Conservation (phyloP, 2,888 invertebrate species). For the Osmoderma eremita region DNA sequence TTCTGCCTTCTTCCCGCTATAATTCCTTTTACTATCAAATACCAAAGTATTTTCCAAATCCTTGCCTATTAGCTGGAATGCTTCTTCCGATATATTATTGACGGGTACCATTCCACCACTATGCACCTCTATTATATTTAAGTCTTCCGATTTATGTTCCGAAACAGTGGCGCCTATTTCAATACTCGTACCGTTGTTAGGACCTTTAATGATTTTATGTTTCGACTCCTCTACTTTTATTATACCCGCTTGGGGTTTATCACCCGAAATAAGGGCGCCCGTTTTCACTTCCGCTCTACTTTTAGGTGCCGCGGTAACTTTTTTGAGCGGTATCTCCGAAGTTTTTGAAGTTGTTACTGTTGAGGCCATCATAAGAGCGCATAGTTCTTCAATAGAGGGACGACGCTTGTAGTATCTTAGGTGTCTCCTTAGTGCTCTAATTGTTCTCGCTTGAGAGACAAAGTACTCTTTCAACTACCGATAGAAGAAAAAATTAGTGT, state of each 20-base stretch:
- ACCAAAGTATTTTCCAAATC: constrained; percentile 19
- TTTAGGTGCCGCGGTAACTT: no score
- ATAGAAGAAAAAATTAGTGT: neutral
- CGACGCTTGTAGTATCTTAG: constrained; percentile 10
- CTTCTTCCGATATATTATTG: constrained; percentile 18
- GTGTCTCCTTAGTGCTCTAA: constrained; percentile 15
- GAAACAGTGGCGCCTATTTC: constrained; percentile 12
- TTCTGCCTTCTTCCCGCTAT: constrained; percentile 6
- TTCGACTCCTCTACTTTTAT: neutral
- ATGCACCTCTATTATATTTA: constrained; percentile 16
- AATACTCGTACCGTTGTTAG: constrained; percentile 6
- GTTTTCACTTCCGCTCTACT: no score
- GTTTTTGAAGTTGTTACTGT: neutral
- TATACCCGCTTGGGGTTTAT: neutral
- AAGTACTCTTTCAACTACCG: constrained; percentile 16
- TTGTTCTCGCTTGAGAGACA: constrained; percentile 22
- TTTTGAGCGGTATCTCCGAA: neutral
- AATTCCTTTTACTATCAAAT: constrained; percentile 25
- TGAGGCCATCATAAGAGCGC: constrained; percentile 1
- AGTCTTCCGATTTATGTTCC: constrained; percentile 9
- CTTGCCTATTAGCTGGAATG: constrained; percentile 17
- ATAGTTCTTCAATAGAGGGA: constrained; percentile 3
- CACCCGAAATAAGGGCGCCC: neutral
- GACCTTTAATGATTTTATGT: constrained; percentile 1
- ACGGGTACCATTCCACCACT: constrained; percentile 17